phyloP scores from a whole-genome alignment of 2,797 vertebrate genomes.

The Hemitrygon akajei region DNA sequence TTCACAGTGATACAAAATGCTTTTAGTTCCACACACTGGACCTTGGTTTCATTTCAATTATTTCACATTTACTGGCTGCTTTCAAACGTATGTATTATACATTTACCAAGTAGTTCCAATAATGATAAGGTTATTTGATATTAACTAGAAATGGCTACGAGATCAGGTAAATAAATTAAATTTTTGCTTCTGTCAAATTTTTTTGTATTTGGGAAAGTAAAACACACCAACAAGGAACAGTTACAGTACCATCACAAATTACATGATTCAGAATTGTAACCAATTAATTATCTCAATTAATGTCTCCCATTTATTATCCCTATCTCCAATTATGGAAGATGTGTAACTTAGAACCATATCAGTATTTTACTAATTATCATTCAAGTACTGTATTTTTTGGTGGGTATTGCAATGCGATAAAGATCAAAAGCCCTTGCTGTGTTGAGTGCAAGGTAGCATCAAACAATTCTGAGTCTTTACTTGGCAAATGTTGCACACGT shows the following conservation, averaged over 20 bases:
- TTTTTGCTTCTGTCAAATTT: not conserved
- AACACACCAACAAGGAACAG: not conserved
- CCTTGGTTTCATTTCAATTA: not conserved
- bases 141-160: not conserved
- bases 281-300: no score
- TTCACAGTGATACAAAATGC: slow-evolving; percentile 39
- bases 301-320: no score
- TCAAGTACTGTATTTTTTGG: not conserved
- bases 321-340: not conserved
- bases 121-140: not conserved
- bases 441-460: not conserved
- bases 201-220: not conserved
- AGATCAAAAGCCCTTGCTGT: not conserved
- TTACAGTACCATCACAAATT: no score
- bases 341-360: not conserved
- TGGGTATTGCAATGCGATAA: not conserved
- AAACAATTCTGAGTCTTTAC: not conserved
- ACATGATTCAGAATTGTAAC: no score
- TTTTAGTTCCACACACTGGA: slow-evolving; percentile 17
- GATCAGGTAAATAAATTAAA: not conserved
- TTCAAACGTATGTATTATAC: not conserved
- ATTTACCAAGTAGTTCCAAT: slow-evolving; percentile 26
- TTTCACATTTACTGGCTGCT: not conserved
- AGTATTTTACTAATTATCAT: not conserved
- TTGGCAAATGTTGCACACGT: slow-evolving; percentile 27